Conservation (phyloP, 1,140 invertebrate species). For the Platyura marginata region DNA sequence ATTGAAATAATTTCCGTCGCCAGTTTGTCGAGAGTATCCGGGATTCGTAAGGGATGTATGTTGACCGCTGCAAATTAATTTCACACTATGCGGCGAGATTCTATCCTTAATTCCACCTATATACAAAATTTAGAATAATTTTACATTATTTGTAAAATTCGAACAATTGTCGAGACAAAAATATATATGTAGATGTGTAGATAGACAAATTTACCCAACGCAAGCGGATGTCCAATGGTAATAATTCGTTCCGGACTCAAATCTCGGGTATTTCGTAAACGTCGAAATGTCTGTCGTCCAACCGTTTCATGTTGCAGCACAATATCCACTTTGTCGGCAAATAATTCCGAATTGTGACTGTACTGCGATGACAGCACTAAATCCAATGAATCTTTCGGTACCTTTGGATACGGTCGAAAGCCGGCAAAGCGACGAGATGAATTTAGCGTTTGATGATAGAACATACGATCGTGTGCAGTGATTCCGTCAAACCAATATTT, state of each 20-base stretch:
- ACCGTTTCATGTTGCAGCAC: slow-evolving; percentile 36
- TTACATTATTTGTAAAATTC: too few species aligned
- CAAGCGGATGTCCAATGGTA: slow-evolving; percentile 16
- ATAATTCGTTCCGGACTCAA: slow-evolving; percentile 7
- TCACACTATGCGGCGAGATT: slow-evolving; percentile 35
- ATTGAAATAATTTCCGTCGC: slow-evolving; percentile 39
- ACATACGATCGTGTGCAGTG: slow-evolving; percentile 30
- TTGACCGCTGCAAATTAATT: slow-evolving; percentile 43
- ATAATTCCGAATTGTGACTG: slow-evolving; percentile 34
- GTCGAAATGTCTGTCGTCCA: slow-evolving; percentile 29
- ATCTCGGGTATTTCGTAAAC: slow-evolving; percentile 34
- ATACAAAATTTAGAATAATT: too few species aligned
- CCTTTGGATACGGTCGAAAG: slow-evolving; percentile 24
- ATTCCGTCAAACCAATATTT: slow-evolving; percentile 20
- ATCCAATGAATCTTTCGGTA: slow-evolving; percentile 38
- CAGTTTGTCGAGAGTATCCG: slow-evolving; percentile 41
- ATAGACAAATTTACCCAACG: slow-evolving; percentile 10
- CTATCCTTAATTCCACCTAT: slow-evolving; percentile 37
- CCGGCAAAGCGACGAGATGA: slow-evolving; percentile 30
- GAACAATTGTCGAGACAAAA: slow-evolving; percentile 1
- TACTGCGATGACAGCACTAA: slow-evolving; percentile 35
- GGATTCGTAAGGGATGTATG: slow-evolving; percentile 44
- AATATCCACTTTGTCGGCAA: slow-evolving; percentile 35
- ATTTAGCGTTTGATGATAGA: slow-evolving; percentile 38
- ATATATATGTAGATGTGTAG: slow-evolving; percentile 1